Evolutionary conservation across 2,888 invertebrate genomes (phyloP).

Genomic region (Thereva unica): DNA sequence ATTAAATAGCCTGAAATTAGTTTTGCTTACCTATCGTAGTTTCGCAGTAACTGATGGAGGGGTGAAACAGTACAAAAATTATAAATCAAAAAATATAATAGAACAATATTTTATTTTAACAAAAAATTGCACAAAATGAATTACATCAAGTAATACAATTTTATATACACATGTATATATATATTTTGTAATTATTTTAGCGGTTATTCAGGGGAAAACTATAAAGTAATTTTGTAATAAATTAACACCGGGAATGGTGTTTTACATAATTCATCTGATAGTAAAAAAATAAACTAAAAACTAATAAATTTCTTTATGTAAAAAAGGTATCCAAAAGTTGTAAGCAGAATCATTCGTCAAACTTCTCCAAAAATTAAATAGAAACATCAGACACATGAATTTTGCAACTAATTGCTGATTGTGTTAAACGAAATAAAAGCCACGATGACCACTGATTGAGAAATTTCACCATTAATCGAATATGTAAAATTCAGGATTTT

Average conservation of each 20-base stretch:
- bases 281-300: constrained; percentile 25
- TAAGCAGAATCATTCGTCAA: not conserved
- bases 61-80: not conserved
- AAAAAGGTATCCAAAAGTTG: constrained; percentile 16
- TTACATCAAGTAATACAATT: constrained; percentile 36
- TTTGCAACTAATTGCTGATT: no score
- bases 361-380: no score
- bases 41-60: not conserved
- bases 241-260: constrained; percentile 12
- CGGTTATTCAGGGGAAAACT: constrained; percentile 22
- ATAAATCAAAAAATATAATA: constrained; percentile 4
- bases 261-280: constrained; percentile 3
- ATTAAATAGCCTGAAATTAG: no score
- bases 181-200: not conserved
- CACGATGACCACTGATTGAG: no score
- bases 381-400: no score
- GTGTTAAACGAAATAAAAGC: no score
- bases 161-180: constrained; percentile 12
- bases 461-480: no score
- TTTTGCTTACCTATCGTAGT: not conserved
- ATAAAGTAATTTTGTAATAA: constrained; percentile 22
- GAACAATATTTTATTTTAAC: constrained; percentile 33
- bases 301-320: constrained; percentile 15
- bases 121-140: constrained; percentile 36
- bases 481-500: no score